Conservation (phyloP, 2,797 vertebrate genomes). For the Cetoscarus ocellatus region DNA sequence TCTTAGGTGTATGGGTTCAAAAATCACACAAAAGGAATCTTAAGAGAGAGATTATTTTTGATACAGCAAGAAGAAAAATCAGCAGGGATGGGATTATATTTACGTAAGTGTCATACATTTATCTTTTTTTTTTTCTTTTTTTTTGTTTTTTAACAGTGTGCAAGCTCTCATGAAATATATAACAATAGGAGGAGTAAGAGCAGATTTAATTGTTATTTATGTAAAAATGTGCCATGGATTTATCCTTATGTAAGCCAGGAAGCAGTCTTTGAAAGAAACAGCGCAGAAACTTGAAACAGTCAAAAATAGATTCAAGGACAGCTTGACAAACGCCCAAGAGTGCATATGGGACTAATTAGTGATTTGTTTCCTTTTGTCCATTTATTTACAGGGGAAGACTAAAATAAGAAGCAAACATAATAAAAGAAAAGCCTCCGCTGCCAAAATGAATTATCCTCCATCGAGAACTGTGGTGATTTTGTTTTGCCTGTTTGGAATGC, state of each 20-base stretch:
- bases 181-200: slow-evolving; percentile 11
- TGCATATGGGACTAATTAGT: slow-evolving; percentile 64
- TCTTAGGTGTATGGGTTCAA: slow-evolving; percentile 36
- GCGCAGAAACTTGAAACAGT: slow-evolving; percentile 26
- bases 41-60: slow-evolving; percentile 17
- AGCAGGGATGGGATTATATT: slow-evolving; percentile 10
- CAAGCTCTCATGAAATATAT: slow-evolving; percentile 18
- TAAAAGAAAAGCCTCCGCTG: slow-evolving; percentile 85
- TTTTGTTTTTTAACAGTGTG: too few species aligned
- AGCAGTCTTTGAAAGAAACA: slow-evolving; percentile 20
- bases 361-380: slow-evolving; percentile 24
- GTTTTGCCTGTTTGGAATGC: slow-evolving; percentile 85
- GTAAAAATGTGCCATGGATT: slow-evolving; percentile 15
- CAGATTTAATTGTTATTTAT: slow-evolving; percentile 20
- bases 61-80: slow-evolving; percentile 4
- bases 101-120: slow-evolving; percentile 3
- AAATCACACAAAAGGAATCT: slow-evolving; percentile 23
- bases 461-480: slow-evolving; percentile 87
- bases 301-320: slow-evolving; percentile 42
- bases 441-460: slow-evolving; percentile 89
- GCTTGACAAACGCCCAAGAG: slow-evolving; percentile 38
- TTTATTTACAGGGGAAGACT: slow-evolving; percentile 57
- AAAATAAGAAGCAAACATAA: slow-evolving; percentile 48
- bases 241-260: slow-evolving; percentile 17
- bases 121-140: slow-evolving; percentile 2